These are phyloP conservation scores for Fragum sueziense DNA, from an alignment of 2,888 invertebrate genomes.

Conservation along the genomic window DNA sequence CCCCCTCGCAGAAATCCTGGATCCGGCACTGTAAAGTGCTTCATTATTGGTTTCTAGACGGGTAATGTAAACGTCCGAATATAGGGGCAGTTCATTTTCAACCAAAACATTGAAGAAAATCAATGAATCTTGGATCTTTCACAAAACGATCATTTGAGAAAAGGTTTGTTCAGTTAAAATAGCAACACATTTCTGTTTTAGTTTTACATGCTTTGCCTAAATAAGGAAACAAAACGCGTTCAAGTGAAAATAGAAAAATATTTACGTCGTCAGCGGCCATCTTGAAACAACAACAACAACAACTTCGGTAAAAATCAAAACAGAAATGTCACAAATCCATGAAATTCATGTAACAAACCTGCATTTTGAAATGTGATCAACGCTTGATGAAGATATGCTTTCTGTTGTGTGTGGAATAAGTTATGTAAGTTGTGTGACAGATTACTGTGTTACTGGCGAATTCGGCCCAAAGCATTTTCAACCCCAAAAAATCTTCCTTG, in stretches of 20 bases:
- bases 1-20: too few species aligned
- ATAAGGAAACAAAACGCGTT: neutral
- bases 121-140: neutral
- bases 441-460: too few species aligned
- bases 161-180: neutral
- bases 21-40: too few species aligned
- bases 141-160: neutral
- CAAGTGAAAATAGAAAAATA: slow-evolving; percentile 22
- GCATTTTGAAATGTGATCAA: too few species aligned
- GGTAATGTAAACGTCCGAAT: neutral
- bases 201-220: neutral
- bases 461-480: too few species aligned
- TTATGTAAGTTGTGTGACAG: neutral
- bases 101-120: neutral
- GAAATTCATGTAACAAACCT: too few species aligned
- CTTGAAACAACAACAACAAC: slow-evolving; percentile 6
- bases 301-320: neutral
- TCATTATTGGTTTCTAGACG: too few species aligned
- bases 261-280: slow-evolving; percentile 57
- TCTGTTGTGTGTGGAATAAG: neutral
- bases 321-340: neutral
- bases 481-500: neutral
- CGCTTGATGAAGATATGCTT: neutral
- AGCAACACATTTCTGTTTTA: neutral
- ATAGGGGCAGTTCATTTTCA: neutral